These are phyloP conservation scores for Xestoiulus laeticollis DNA, from an alignment of 2,888 invertebrate species.

Conservation along the genomic window DNA sequence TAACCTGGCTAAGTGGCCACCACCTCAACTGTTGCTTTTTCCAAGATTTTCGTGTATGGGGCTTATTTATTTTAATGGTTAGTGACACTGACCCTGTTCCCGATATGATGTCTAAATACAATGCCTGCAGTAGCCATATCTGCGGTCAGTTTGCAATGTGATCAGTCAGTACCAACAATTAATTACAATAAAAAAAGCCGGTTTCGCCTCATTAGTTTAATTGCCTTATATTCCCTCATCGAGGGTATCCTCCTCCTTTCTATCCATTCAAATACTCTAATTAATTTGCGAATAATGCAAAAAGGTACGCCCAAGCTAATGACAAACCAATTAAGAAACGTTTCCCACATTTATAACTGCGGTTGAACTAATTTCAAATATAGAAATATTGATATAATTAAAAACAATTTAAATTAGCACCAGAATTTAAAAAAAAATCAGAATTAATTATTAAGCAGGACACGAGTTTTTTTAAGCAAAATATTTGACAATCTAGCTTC, in stretches of 20 bases:
- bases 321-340: neutral
- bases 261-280: neutral
- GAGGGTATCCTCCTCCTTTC: neutral
- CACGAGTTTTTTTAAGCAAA: too few species aligned
- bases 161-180: neutral
- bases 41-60: neutral
- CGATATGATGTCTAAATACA: slow-evolving; percentile 10
- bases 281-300: neutral
- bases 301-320: neutral
- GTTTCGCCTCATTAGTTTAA: slow-evolving; percentile 26
- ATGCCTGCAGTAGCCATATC: neutral
- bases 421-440: neutral
- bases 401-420: neutral
- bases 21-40: neutral
- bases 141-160: neutral
- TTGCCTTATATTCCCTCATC: neutral
- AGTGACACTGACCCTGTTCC: neutral
- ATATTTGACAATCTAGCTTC: too few species aligned
- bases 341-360: neutral
- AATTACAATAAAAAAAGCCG: neutral
- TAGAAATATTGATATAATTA: neutral
- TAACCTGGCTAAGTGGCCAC: slow-evolving; percentile 12
- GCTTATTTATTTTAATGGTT: neutral
- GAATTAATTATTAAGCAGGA: too few species aligned
- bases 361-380: neutral